phyloP scores from a whole-genome alignment of 2,797 vertebrate species.

The Trichosurus vulpecula region DNA sequence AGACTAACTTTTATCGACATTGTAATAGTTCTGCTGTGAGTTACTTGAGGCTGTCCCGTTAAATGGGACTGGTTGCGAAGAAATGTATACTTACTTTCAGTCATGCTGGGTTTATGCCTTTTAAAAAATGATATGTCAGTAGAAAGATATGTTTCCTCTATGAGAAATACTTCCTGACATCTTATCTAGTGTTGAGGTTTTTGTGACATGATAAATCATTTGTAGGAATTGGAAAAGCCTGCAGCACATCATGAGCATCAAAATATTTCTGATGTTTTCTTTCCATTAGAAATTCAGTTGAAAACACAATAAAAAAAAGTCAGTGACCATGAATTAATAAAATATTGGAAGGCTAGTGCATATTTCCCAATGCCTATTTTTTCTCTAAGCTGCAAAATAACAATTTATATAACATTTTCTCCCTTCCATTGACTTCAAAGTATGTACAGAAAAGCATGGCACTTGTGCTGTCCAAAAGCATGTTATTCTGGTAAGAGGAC shows the following conservation, averaged over 20 bases:
- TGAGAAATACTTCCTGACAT: background rate
- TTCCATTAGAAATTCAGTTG: background rate
- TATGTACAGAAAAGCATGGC: background rate
- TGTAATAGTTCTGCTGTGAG: slow-evolving; percentile 52
- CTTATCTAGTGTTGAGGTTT: slow-evolving; percentile 22
- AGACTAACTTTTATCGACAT: slow-evolving; percentile 56
- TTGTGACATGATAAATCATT: slow-evolving; percentile 21
- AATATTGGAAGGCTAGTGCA: slow-evolving; percentile 1
- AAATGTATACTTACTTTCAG: slow-evolving; percentile 49
- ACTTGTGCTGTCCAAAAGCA: background rate
- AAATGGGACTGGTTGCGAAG: slow-evolving; percentile 55
- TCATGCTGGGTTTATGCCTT: slow-evolving; percentile 62
- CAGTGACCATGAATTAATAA: slow-evolving; percentile 32
- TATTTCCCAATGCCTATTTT: background rate
- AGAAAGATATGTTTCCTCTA: background rate
- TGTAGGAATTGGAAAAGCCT: background rate
- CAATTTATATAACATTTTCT: background rate
- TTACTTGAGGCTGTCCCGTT: slow-evolving; percentile 56
- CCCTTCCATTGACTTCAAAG: background rate
- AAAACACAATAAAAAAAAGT: background rate
- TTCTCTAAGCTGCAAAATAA: background rate
- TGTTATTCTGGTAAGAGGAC: background rate
- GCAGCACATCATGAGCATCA: background rate
- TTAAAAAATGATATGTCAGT: slow-evolving; percentile 55
- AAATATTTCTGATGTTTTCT: background rate